Base-by-base conservation (phyloP, 2,797 vertebrate genomes). In the Benthosema pterotum region DNA sequence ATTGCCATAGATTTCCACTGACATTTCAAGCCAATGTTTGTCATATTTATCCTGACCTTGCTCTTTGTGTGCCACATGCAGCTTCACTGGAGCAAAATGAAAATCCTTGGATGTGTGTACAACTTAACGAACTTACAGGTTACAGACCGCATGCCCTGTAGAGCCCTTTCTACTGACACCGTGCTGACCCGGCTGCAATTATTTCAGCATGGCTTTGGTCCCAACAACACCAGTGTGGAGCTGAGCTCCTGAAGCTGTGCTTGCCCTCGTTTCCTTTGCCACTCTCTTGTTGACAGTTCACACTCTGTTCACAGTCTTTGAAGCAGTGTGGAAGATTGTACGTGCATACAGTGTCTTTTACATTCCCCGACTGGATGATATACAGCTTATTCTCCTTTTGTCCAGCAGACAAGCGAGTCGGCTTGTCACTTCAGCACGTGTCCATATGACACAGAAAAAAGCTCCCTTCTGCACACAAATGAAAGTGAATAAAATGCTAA, bases 281-380 rank as follows among this genome's bases (percentile, higher is more conserved):
- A 46, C 59, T 18, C 57, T 49, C 61, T 73, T 48, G 71, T 75
- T 57, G 50, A 45, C 12, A 61, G 76, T 60, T 71, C 58, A 55
- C 63, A 61, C 74, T 72, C 45, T n/a, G n/a, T n/a, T n/a, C n/a
- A n/a, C n/a, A 67, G 65, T 60, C 58, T 47, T 56, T 65, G 19
- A 59, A 77, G 75, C 74, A 48, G 82, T 83, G 77, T 87, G 72
- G 77, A 89, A 83, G 83, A 38, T 65, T 77, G 79, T 78, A 77
- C 74, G 83, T 78, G 52, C 69, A 62, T 57, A 65, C 68, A 67
- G 77, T 83, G 69, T 73, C 75, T 87, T 88, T 89, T 75, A 86
- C 85, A 82, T 87, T 85, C 49, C n/a, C 75, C 74, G 74, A 62
- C 82, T 47, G 69, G 67, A 52, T 51, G 69, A 51, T 74, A 65